Conservation (phyloP, 2,888 invertebrate species). For the Hydrotaea cyrtoneurina region DNA sequence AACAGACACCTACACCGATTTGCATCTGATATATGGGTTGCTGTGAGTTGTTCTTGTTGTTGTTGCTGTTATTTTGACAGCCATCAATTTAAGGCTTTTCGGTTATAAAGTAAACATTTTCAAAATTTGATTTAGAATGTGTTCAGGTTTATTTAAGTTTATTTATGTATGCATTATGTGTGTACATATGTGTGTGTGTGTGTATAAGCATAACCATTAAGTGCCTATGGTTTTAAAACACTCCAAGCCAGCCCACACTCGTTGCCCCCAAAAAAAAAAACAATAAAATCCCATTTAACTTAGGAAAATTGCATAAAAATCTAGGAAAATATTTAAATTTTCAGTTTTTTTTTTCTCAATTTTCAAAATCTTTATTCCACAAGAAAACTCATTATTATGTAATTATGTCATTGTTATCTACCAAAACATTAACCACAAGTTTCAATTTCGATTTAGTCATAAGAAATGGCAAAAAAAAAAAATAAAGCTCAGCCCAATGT, state of each 20-base stretch:
- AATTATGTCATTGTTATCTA: conserved; percentile 37
- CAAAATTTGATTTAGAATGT: conserved; percentile 47
- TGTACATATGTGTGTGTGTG: background rate
- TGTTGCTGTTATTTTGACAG: conserved; percentile 56
- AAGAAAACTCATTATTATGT: background rate
- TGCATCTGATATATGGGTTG: too few species aligned
- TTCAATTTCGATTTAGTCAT: background rate
- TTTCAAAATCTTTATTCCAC: too few species aligned
- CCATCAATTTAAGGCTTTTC: conserved; percentile 46
- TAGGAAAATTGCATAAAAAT: conserved; percentile 8
- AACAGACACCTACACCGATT: conserved; percentile 38
- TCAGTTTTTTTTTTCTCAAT: background rate
- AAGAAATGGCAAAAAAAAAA: conserved; percentile 11
- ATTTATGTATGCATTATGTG: background rate
- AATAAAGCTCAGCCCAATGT: conserved; percentile 21
- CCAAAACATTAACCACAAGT: background rate
- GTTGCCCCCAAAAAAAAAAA: too few species aligned
- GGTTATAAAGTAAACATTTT: conserved; percentile 34
- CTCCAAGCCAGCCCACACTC: conserved; percentile 44
- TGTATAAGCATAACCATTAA: too few species aligned
- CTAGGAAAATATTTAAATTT: conserved; percentile 23
- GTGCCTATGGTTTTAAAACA: too few species aligned
- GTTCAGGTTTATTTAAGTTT: conserved; percentile 25
- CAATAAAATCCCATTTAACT: too few species aligned
- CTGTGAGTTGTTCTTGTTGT: background rate